These are phyloP conservation scores for Tholera decimalis DNA, from an alignment of 2,888 invertebrate genomes.

Conservation along the genomic window DNA sequence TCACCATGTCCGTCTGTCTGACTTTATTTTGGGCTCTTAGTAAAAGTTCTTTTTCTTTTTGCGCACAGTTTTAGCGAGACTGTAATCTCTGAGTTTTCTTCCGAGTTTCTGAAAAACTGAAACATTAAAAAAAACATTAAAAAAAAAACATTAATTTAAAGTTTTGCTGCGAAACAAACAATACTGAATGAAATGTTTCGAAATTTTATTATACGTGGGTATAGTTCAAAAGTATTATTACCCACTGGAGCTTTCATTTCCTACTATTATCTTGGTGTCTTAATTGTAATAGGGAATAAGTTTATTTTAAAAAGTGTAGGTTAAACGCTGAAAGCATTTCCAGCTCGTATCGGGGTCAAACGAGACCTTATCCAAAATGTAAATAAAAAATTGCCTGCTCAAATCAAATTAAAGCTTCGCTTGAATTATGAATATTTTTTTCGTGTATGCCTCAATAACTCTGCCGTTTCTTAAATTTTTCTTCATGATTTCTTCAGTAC, in stretches of 20 bases:
- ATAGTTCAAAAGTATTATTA: neutral
- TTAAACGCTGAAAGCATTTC: too few species aligned
- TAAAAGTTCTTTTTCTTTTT: conserved; percentile 3
- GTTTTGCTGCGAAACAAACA: too few species aligned
- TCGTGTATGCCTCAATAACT: neutral
- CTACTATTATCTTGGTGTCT: neutral
- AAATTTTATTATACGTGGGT: too few species aligned
- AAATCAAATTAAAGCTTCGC: neutral
- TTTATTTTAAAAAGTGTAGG: too few species aligned
- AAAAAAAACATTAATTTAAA: too few species aligned
- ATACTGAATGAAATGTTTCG: too few species aligned
- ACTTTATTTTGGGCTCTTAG: conserved; percentile 15
- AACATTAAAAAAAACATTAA: too few species aligned
- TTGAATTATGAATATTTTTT: neutral
- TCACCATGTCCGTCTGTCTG: conserved; percentile 28
- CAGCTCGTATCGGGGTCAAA: neutral
- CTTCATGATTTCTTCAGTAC: too few species aligned
- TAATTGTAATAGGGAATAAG: too few species aligned
- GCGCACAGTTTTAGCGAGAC: neutral
- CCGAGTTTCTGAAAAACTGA: neutral
- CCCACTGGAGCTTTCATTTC: neutral
- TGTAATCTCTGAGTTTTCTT: neutral
- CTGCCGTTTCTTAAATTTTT: neutral
- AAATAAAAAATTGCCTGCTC: neutral
- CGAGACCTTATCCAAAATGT: neutral